A percentile compares a stretch with the other conserved stretches of the same genome.
Conservation (phyloP, 2,888 invertebrate species). For the Vanessa cardui region DNA sequence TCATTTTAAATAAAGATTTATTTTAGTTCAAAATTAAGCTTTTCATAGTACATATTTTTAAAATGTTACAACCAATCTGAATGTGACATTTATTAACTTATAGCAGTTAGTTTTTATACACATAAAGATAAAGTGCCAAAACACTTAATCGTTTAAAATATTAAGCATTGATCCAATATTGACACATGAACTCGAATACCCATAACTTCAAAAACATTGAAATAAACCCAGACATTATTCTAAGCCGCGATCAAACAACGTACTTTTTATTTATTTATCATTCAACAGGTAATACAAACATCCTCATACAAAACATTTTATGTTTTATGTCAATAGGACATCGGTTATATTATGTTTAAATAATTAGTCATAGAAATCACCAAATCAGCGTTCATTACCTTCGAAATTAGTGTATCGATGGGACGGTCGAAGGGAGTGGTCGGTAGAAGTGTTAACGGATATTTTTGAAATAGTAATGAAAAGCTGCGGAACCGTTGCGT, state of each 20-base stretch:
- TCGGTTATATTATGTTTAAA: conserved; percentile 61
- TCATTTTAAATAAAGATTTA: too few species aligned
- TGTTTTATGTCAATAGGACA: conserved; percentile 60
- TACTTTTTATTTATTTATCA: conserved; percentile 17
- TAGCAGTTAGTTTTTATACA: too few species aligned
- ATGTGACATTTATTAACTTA: too few species aligned
- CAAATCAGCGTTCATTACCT: conserved; percentile 65
- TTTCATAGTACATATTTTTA: too few species aligned
- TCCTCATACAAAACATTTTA: conserved; percentile 26
- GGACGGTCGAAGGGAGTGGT: conserved; percentile 58
- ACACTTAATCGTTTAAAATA: too few species aligned
- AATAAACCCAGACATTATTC: conserved; percentile 6
- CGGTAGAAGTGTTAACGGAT: conserved; percentile 47
- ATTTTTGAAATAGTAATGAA: conserved; percentile 64
- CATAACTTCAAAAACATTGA: neutral
- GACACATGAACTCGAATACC: neutral
- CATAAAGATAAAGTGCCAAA: too few species aligned
- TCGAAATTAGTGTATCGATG: conserved; percentile 50
- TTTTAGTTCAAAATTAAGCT: too few species aligned
- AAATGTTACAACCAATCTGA: too few species aligned
- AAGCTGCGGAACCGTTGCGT: conserved; percentile 60
- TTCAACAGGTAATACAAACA: conserved; percentile 25
- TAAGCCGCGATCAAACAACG: conserved; percentile 13
- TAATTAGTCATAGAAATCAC: conserved; percentile 65
- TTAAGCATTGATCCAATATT: too few species aligned